Percentiles rank a stretch among this genome's conserved stretches.
These are phyloP conservation scores for Microvelia longipes DNA, from an alignment of 1,140 invertebrate genomes.

Conservation along the genomic window DNA sequence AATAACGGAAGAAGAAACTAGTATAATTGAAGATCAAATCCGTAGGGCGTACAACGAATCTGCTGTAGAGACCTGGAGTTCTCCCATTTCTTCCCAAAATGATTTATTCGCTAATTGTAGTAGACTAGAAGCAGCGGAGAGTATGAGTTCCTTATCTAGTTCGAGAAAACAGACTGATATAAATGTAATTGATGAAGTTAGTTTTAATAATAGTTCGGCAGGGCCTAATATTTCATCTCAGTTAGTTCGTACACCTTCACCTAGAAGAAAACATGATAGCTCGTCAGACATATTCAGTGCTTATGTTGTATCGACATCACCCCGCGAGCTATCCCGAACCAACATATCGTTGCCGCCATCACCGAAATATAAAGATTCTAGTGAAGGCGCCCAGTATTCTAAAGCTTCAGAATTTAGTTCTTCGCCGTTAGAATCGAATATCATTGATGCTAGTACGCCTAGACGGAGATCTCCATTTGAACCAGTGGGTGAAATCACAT, in stretches of 20 bases:
- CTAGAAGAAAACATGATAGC: conserved; percentile 6
- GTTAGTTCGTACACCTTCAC: conserved; percentile 4
- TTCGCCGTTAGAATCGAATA: background rate
- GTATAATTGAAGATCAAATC: conserved; percentile 51
- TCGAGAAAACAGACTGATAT: conserved; percentile 7
- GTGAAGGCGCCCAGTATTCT: background rate
- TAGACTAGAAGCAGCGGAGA: conserved; percentile 4
- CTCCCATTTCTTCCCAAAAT: conserved; percentile 21
- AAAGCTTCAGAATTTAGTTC: background rate
- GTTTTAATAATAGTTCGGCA: background rate
- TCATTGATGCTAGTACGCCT: background rate
- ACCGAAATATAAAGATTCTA: conserved; percentile 12
- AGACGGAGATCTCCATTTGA: background rate
- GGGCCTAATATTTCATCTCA: background rate
- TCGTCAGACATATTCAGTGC: background rate
- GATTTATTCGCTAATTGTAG: conserved; percentile 7
- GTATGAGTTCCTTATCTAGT: conserved; percentile 4
- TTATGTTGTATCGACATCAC: background rate
- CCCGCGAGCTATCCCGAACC: background rate
- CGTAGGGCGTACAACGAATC: conserved; percentile 48
- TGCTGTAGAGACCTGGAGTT: conserved; percentile 53
- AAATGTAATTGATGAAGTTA: conserved; percentile 1
- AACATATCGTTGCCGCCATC: conserved; percentile 29
- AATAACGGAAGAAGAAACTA: conserved; percentile 44
- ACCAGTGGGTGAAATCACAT: background rate